Evolutionary conservation across 1,140 invertebrate species (phyloP).

Genomic region (Akabosia matsudoensis): DNA sequence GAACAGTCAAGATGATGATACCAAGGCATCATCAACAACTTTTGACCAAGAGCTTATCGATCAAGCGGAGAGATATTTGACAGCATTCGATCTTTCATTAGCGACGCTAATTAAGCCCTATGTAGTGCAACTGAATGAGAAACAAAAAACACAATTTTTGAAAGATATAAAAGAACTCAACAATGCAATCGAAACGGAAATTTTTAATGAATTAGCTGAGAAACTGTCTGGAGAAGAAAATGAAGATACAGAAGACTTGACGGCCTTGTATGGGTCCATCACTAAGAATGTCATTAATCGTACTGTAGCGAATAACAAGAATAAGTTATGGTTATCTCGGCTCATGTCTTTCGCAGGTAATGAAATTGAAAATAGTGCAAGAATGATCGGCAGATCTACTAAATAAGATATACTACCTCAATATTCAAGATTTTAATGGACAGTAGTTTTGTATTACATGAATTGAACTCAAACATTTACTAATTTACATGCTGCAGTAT

Average conservation of each 20-base stretch:
- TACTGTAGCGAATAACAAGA: background rate
- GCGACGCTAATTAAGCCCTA: background rate
- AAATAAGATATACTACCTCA: background rate
- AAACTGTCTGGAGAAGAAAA: background rate
- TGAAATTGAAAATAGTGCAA: background rate
- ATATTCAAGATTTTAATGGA: background rate
- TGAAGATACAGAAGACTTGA: background rate
- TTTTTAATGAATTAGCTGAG: background rate
- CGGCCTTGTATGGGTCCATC: background rate
- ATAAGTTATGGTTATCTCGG: background rate
- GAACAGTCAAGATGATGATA: too few species aligned
- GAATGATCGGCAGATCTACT: background rate
- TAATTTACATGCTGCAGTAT: too few species aligned
- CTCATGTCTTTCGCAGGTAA: background rate
- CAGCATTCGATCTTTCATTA: background rate
- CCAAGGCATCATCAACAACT: background rate
- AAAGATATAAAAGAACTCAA: conserved; percentile 1
- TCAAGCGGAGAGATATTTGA: background rate
- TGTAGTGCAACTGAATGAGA: background rate
- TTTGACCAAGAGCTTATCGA: background rate
- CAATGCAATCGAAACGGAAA: conserved; percentile 3
- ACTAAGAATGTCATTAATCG: background rate
- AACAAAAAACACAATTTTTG: background rate
- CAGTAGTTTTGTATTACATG: background rate
- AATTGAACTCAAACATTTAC: too few species aligned